These are phyloP conservation scores for Cardiocondyla obscurior DNA, from an alignment of 1,140 invertebrate genomes.

Conservation along the genomic window DNA sequence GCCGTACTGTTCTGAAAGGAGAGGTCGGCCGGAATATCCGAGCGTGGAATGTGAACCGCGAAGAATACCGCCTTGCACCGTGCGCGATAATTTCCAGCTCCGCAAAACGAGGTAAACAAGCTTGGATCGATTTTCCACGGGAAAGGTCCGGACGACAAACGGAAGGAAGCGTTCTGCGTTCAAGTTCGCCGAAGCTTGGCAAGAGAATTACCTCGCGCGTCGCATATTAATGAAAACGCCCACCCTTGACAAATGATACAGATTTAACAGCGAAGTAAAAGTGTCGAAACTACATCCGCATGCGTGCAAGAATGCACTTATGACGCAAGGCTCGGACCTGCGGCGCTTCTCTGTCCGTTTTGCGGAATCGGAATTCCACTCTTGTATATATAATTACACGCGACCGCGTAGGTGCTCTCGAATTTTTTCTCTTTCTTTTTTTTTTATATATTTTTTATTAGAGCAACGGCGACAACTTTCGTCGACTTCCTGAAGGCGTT, in stretches of 20 bases:
- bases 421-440: no score
- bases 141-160: not conserved
- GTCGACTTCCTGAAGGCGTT: not conserved
- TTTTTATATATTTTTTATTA: slow-evolving; percentile 10
- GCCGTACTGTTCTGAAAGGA: not conserved
- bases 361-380: slow-evolving; percentile 9
- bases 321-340: slow-evolving; percentile 4
- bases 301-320: slow-evolving; percentile 24
- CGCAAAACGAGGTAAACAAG: not conserved
- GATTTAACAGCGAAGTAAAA: slow-evolving; percentile 39
- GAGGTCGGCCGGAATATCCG: not conserved
- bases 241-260: not conserved
- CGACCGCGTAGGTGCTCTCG: not conserved
- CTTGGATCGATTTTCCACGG: not conserved
- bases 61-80: not conserved
- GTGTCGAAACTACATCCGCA: slow-evolving; percentile 15
- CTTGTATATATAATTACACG: slow-evolving; percentile 28
- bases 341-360: not conserved
- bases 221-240: slow-evolving; percentile 52
- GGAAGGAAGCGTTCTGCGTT: not conserved
- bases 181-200: not conserved
- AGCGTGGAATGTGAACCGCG: slow-evolving; percentile 14
- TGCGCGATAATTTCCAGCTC: slow-evolving; percentile 4
- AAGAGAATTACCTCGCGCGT: no score
- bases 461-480: not conserved